A percentile compares a stretch with the other conserved stretches of the same genome.
Evolutionary conservation across 2,113 vertebrate species (phyloP).

Genomic region (Albula glossodonta): DNA sequence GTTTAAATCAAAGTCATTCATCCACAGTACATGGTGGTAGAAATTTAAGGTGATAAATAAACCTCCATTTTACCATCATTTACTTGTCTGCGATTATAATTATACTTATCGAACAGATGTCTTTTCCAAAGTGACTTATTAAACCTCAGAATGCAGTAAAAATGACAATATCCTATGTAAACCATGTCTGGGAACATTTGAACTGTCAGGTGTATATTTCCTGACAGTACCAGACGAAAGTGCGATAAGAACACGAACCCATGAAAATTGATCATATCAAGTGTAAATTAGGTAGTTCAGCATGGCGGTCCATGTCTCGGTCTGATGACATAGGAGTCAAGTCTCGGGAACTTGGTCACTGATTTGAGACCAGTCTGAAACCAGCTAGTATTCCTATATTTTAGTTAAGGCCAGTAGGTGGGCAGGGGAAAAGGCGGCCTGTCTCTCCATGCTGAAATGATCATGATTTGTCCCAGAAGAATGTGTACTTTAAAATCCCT

Average conservation of each 20-base stretch:
- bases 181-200: no score
- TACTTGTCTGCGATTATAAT: neutral
- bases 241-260: neutral
- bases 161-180: neutral
- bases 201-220: no score
- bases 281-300: no score
- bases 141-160: neutral
- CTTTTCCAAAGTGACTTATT: neutral
- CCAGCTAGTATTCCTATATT: neutral
- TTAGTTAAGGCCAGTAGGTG: neutral
- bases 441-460: conserved; percentile 35
- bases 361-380: neutral
- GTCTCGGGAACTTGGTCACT: neutral
- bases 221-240: no score
- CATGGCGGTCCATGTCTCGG: no score
- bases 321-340: no score
- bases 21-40: neutral
- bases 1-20: neutral
- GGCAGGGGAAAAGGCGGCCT: neutral
- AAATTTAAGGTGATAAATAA: neutral
- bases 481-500: neutral
- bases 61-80: neutral
- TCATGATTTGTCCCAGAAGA: conserved; percentile 35
- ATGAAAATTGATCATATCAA: neutral
- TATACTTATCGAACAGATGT: neutral